A percentile compares a stretch with the other conserved stretches of the same genome.
These are phyloP conservation scores for Struthidea cinerea DNA, from an alignment of 2,113 vertebrate species.

Conservation along the genomic window DNA sequence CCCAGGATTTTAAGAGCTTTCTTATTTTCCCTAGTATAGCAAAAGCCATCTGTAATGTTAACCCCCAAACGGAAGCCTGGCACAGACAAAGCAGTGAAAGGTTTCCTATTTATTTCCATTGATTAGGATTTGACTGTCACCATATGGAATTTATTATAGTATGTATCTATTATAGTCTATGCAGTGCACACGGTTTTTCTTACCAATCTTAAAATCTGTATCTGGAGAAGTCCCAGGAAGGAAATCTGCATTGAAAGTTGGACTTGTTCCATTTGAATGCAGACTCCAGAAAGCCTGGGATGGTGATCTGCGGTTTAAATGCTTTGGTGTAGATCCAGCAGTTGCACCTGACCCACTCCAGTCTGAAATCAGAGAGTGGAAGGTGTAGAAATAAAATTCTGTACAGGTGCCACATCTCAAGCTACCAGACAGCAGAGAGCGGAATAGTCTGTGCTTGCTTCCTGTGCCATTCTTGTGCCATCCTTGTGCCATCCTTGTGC, in stretches of 20 bases:
- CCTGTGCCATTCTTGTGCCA: not conserved
- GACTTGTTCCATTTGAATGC: slow-evolving; percentile 70
- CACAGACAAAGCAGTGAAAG: not conserved
- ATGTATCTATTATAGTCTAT: not conserved
- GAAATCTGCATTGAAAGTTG: slow-evolving; percentile 56
- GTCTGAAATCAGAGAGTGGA: slow-evolving; percentile 67
- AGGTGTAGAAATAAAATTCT: not conserved
- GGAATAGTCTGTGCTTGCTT: not conserved
- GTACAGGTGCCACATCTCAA: not conserved
- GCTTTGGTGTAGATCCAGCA: slow-evolving; percentile 33
- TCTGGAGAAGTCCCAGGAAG: not conserved
- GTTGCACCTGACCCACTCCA: slow-evolving; percentile 62
- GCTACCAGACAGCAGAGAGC: not conserved
- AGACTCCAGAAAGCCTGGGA: slow-evolving; percentile 52
- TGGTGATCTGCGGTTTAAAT: slow-evolving; percentile 25
- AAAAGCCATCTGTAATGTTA: not conserved
- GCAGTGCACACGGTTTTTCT: not conserved
- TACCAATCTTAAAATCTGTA: slow-evolving; percentile 30
- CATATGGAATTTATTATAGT: not conserved
- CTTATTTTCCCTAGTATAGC: not conserved
- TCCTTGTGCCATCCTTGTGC: not conserved
- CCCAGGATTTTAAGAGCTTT: not conserved
- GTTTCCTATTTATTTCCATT: not conserved
- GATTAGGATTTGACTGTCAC: not conserved
- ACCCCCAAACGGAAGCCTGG: not conserved